Conservation (phyloP, 1,140 invertebrate genomes). For the Aphelinus certus region DNA sequence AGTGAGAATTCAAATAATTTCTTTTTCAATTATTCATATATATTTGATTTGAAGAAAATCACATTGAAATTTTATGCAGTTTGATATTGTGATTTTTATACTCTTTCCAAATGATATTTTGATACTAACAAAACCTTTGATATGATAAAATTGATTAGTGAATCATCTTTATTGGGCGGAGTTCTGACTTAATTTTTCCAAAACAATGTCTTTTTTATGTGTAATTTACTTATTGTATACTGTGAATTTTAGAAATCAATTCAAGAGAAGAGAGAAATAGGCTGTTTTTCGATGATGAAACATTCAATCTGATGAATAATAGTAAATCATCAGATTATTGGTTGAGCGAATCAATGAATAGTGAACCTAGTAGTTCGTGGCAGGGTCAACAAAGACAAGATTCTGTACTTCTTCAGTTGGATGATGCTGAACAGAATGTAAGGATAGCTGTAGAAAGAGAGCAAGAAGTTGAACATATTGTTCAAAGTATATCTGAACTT, state of each 20-base stretch:
- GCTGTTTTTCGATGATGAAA: constrained; percentile 77
- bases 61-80: constrained; percentile 22
- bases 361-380: constrained; percentile 48
- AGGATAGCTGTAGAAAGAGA: constrained; percentile 82
- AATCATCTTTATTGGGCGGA: too few relatives aligned
- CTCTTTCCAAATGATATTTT: background rate
- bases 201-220: too few relatives aligned
- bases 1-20: constrained; percentile 51
- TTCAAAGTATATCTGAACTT: constrained; percentile 91
- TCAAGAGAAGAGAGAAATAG: constrained; percentile 89
- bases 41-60: constrained; percentile 13
- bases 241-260: constrained; percentile 73
- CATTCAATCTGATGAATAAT: constrained; percentile 50
- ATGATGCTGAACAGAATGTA: constrained; percentile 85
- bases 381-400: constrained; percentile 58
- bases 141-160: too few relatives aligned
- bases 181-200: too few relatives aligned
- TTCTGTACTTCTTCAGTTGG: constrained; percentile 57
- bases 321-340: constrained; percentile 51
- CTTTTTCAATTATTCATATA: constrained; percentile 9
- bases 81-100: constrained; percentile 16
- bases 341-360: constrained; percentile 51
- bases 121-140: background rate
- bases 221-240: background rate
- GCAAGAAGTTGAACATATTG: constrained; percentile 89